Evolutionary conservation across 2,888 invertebrate species (phyloP).

Genomic region (Orthonevra nobilis): DNA sequence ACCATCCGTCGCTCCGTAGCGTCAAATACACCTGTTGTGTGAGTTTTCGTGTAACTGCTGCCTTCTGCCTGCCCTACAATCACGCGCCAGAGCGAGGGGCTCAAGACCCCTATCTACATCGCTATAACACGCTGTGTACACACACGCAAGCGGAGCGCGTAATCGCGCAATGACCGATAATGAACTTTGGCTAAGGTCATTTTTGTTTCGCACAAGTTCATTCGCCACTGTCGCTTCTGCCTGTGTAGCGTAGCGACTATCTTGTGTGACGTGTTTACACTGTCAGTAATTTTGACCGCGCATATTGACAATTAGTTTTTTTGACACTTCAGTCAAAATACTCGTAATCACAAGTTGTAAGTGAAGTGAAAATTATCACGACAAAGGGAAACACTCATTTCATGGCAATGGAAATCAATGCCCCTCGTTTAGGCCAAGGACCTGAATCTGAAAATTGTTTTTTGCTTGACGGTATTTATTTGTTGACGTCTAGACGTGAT

Average conservation of each 20-base stretch:
- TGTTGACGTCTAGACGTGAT: slow-evolving; percentile 19
- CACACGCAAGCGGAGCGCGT: slow-evolving; percentile 39
- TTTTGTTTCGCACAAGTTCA: slow-evolving; percentile 58
- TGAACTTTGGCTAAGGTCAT: slow-evolving; percentile 60
- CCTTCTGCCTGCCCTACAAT: slow-evolving; percentile 32
- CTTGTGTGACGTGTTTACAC: slow-evolving; percentile 1
- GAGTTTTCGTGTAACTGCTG: slow-evolving; percentile 23
- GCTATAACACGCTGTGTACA: background rate
- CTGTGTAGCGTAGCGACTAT: background rate
- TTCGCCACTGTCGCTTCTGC: slow-evolving; percentile 12
- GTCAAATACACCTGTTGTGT: slow-evolving; percentile 44
- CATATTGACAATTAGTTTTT: slow-evolving; percentile 14
- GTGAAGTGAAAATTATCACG: slow-evolving; percentile 4
- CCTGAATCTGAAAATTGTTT: background rate
- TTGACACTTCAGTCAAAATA: too few species aligned
- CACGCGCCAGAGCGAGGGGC: slow-evolving; percentile 5
- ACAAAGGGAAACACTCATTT: slow-evolving; percentile 8
- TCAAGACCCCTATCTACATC: slow-evolving; percentile 28
- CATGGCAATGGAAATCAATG: slow-evolving; percentile 6
- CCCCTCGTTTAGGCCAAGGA: slow-evolving; percentile 6
- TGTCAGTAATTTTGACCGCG: background rate
- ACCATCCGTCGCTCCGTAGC: slow-evolving; percentile 3
- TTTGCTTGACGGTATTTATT: slow-evolving; percentile 15
- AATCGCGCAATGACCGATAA: slow-evolving; percentile 60
- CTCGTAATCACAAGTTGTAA: slow-evolving; percentile 9